These are phyloP conservation scores for Luidia sarsii DNA, from an alignment of 53 echinoderm and acorn worm species.

Conservation along the genomic window DNA sequence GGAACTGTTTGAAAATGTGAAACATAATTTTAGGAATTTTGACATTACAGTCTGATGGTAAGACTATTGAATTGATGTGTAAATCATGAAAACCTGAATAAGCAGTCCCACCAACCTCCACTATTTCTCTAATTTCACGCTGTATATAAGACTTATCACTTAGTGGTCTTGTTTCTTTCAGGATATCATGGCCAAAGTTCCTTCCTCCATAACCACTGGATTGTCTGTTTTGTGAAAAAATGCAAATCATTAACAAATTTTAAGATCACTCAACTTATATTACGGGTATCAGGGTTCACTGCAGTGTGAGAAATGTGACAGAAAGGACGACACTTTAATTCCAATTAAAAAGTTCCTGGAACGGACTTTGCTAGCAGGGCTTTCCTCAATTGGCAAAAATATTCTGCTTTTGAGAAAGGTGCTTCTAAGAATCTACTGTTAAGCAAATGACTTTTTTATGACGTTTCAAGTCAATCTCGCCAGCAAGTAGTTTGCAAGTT, in stretches of 20 bases:
- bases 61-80: too few species aligned
- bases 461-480: too few species aligned
- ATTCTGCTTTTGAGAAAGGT: neutral
- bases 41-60: too few species aligned
- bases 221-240: conserved; percentile 46
- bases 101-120: conserved; percentile 66
- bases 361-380: neutral
- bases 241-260: neutral
- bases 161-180: conserved; percentile 84
- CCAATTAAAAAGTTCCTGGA: neutral
- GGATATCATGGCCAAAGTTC: conserved; percentile 67
- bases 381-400: neutral
- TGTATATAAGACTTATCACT: conserved; percentile 90
- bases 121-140: conserved; percentile 76
- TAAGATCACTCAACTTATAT: neutral
- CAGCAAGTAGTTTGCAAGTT: too few species aligned
- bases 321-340: neutral
- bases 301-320: neutral
- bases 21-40: neutral
- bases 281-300: too few species aligned
- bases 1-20: conserved; percentile 62
- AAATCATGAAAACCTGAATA: too few species aligned
- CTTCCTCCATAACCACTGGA: conserved; percentile 78
- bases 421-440: too few species aligned
- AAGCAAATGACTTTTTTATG: too few species aligned